A percentile compares a stretch with the other conserved stretches of the same genome.
phyloP scores from a whole-genome alignment of 64 coral and sea anemone species.

The Astreopora myriophthalma region DNA sequence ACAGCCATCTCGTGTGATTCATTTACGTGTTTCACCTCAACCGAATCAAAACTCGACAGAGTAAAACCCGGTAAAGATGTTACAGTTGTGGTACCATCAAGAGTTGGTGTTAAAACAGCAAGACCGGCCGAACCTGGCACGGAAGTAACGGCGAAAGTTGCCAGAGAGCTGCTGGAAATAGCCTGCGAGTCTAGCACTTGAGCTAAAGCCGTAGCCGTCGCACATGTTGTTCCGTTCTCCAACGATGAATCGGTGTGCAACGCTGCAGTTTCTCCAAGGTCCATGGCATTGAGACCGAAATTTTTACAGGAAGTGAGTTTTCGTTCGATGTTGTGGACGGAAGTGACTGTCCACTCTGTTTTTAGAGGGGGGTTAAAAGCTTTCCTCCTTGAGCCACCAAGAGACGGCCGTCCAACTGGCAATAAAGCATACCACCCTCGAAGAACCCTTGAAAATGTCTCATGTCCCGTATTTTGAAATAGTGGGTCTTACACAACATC shows the following conservation, averaged over 20 bases:
- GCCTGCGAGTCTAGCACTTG: conserved; percentile 84
- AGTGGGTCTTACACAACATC: neutral
- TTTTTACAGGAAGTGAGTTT: conserved; percentile 84
- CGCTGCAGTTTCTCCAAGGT: conserved; percentile 60
- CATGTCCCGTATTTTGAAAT: conserved; percentile 43
- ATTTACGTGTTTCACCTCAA: conserved; percentile 69
- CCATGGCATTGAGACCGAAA: conserved; percentile 28
- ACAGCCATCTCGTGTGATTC: conserved; percentile 63
- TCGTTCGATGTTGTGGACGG: conserved; percentile 63
- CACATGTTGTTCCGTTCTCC: conserved; percentile 54
- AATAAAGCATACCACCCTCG: conserved; percentile 84
- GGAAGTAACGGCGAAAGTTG: conserved; percentile 57
- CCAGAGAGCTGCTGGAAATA: conserved; percentile 42
- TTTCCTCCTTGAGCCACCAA: conserved; percentile 58
- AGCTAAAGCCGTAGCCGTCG: conserved; percentile 65
- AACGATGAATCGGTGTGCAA: conserved; percentile 66
- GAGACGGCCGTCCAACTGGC: conserved; percentile 51
- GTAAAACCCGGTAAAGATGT: conserved; percentile 85
- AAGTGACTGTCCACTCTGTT: conserved; percentile 67
- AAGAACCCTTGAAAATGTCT: neutral
- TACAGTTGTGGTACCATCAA: conserved; percentile 84
- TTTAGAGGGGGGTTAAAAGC: conserved; percentile 95
- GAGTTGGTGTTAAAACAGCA: conserved; percentile 73
- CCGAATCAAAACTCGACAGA: conserved; percentile 83
- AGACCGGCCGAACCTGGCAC: conserved; percentile 66